Conservation (phyloP, 2,113 vertebrate species). For the Microtus oregoni region DNA sequence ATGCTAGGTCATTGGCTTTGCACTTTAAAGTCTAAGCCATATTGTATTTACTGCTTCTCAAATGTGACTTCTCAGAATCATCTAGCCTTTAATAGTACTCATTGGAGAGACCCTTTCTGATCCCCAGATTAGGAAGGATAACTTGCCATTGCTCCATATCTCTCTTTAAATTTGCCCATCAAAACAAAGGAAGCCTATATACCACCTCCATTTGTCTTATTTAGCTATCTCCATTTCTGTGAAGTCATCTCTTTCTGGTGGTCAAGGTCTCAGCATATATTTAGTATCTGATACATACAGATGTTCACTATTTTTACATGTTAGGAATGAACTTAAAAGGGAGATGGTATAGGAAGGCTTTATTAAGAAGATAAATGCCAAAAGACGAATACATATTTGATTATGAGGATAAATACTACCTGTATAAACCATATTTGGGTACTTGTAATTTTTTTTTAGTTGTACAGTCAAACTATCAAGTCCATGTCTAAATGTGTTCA, state of each 20-base stretch:
- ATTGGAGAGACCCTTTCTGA: background rate
- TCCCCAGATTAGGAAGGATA: background rate
- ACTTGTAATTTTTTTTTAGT: background rate
- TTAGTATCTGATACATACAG: background rate
- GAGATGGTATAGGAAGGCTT: background rate
- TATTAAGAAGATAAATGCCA: background rate
- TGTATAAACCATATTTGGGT: background rate
- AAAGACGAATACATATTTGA: background rate
- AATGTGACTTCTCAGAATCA: background rate
- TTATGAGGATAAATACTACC: background rate
- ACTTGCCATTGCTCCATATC: background rate
- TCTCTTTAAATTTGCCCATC: conserved; percentile 19
- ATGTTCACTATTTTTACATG: background rate
- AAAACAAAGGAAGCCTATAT: background rate
- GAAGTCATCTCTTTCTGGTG: background rate
- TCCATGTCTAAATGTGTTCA: background rate
- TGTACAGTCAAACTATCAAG: background rate
- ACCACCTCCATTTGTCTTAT: background rate
- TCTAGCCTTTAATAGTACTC: background rate
- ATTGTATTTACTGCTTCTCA: background rate
- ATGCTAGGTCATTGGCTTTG: background rate
- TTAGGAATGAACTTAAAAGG: conserved; percentile 1
- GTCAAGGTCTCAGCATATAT: background rate
- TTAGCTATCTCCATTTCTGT: conserved; percentile 45
- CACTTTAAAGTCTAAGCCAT: background rate